phyloP scores from a whole-genome alignment of 1,140 invertebrate species.

The Hypsibius dujardini region DNA sequence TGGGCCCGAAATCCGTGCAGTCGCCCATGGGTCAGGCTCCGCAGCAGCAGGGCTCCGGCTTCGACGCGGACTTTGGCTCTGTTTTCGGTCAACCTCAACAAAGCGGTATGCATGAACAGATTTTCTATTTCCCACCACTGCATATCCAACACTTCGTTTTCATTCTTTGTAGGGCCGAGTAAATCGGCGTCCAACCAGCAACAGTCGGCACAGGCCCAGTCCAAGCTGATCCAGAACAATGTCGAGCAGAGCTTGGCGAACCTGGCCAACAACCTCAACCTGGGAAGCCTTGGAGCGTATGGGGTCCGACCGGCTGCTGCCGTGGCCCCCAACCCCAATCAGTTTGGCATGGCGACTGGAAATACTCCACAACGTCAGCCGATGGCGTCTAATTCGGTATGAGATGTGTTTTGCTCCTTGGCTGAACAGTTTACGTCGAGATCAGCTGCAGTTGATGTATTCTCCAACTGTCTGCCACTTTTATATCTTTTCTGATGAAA shows the following conservation, averaged over 20 bases:
- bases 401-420: not conserved
- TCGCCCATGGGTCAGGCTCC: not conserved
- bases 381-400: not conserved
- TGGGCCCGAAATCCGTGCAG: not conserved
- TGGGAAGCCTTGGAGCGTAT: conserved; percentile 20
- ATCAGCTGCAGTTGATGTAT: not conserved
- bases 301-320: not conserved
- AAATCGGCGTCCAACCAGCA: not conserved
- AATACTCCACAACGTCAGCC: not conserved
- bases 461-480: not conserved
- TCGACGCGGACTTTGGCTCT: conserved; percentile 11
- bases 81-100: conserved; percentile 12
- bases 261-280: conserved; percentile 31
- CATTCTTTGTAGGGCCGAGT: no score
- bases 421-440: not conserved
- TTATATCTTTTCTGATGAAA: not conserved
- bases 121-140: no score
- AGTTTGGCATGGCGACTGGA: not conserved
- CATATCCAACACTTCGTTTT: no score
- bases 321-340: not conserved
- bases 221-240: conserved; percentile 26
- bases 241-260: conserved; percentile 29
- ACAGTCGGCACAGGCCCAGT: not conserved
- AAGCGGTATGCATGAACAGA: no score
- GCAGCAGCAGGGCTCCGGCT: not conserved